Base-by-base conservation (phyloP, 2,113 vertebrate genomes). In the Recurvirostra avosetta region DNA sequence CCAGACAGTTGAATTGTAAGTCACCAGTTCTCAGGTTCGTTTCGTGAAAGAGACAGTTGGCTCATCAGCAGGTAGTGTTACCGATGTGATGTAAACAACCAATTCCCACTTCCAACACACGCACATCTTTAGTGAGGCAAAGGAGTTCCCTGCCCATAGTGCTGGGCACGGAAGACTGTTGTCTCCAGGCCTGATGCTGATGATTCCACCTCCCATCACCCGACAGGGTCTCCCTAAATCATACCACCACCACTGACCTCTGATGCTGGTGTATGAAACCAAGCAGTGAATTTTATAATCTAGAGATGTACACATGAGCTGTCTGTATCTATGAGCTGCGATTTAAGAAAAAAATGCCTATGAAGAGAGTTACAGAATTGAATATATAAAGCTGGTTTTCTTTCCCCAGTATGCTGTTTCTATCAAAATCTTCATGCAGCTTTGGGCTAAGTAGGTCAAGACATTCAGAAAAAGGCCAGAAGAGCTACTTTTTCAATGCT, bases 391-490 rank as follows among this genome's bases (percentile, higher is more conserved):
- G 21, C 52, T 59, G 11, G 5, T 68, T 96, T 92, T 82, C 65
- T 68, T 72, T 79, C 21, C 21, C 12, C 16, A 43, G 8, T 72
- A 65, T 53, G 23, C 16, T 72, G 43, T 73, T 95, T 90, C 83
- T 72, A 52, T 72, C 65, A 71, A 82, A 87, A 90, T 68, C 55
- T 68, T 87, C 25, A 85, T 17, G 18, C 34, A 82, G 43, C 47
- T 94, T 78, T 81, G 38, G 67, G 56, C 41, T 91, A 88, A 92
- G 73, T 67, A 95, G 72, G 55, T 96, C 68, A 95, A 84, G 61
- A 83, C 15, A 83, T 41, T 74, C 65, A 91, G 72, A 53, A 86
- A 74, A 91, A 91, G 59, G 41, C 12, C 50, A 62, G 41, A 77
- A 68, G 9, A 80, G 5, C 17, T 77, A 27, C 19, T 40, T 94